A percentile compares a stretch with the other conserved stretches of the same genome.
Conservation (phyloP, 2,888 invertebrate genomes). For the Endomychus coccineus region DNA sequence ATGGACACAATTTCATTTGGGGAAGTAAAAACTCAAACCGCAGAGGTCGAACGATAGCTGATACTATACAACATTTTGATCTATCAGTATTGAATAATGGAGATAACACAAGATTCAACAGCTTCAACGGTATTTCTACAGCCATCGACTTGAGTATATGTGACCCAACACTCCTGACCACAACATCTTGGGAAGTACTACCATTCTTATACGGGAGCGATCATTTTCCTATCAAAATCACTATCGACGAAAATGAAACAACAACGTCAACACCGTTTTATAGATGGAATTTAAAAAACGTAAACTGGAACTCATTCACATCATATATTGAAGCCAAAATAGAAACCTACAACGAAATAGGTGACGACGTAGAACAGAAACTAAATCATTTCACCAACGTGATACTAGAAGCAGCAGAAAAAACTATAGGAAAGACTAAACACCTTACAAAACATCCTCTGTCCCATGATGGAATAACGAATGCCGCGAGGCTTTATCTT, state of each 20-base stretch:
- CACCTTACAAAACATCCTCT: not conserved
- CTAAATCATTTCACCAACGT: no score
- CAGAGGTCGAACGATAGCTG: slow-evolving; percentile 8
- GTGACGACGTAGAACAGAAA: no score
- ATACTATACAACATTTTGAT: not conserved
- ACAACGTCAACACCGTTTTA: not conserved
- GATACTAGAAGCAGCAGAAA: not conserved
- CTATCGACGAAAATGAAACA: not conserved
- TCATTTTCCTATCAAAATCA: slow-evolving; percentile 12
- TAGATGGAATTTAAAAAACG: slow-evolving; percentile 12
- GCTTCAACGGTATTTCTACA: slow-evolving; percentile 4
- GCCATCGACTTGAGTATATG: slow-evolving; percentile 10
- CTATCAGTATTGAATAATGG: slow-evolving; percentile 9
- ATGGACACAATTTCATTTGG: slow-evolving; percentile 11
- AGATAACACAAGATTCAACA: slow-evolving; percentile 8
- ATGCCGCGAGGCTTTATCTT: slow-evolving; percentile 14
- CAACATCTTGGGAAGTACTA: slow-evolving; percentile 3
- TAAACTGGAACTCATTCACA: slow-evolving; percentile 8
- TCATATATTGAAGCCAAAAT: slow-evolving; percentile 3
- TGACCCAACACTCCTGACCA: not conserved
- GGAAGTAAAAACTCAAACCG: slow-evolving; percentile 5
- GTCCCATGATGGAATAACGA: slow-evolving; percentile 20
- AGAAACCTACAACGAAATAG: no score
- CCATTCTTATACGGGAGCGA: slow-evolving; percentile 10
- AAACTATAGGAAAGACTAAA: slow-evolving; percentile 3